Evolutionary conservation across 37 sponge, comb jelly and placozoan species (phyloP).

Genomic region (Cliona cf. orientalis): DNA sequence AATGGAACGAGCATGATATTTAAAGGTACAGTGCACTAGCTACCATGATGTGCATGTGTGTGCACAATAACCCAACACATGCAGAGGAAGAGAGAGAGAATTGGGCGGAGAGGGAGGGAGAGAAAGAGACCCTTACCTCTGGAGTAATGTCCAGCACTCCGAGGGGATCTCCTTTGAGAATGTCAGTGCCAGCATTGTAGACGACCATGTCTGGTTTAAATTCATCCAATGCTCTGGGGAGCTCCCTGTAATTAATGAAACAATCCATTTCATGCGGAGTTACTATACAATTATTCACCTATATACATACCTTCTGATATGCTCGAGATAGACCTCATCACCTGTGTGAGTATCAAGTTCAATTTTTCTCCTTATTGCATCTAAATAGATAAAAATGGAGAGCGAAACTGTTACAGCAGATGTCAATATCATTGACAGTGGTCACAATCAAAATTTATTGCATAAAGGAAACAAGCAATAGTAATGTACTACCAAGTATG

Average conservation of each 20-base stretch:
- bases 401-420: too few relatives aligned
- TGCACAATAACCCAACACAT: too few relatives aligned
- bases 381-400: conserved; percentile 13
- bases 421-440: too few relatives aligned
- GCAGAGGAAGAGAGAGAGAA: too few relatives aligned
- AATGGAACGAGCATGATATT: background rate
- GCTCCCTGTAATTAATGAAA: conserved; percentile 39
- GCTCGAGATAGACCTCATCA: conserved; percentile 44
- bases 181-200: conserved; percentile 93
- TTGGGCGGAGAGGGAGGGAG: background rate
- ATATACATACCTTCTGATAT: conserved; percentile 32
- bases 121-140: conserved; percentile 38
- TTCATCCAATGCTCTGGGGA: conserved; percentile 62
- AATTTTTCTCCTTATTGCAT: conserved; percentile 41
- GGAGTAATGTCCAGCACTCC: conserved; percentile 86
- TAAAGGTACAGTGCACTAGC: background rate
- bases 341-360: conserved; percentile 60
- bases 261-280: too few relatives aligned
- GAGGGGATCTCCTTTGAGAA: conserved; percentile 81
- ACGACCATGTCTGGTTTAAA: conserved; percentile 89
- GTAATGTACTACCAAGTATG: too few relatives aligned
- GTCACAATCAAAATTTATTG: too few relatives aligned
- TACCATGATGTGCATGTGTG: background rate
- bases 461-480: too few relatives aligned
- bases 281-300: background rate